These are phyloP conservation scores for Slavum lentiscoides DNA, from an alignment of 2,888 invertebrate genomes.

Conservation along the genomic window DNA sequence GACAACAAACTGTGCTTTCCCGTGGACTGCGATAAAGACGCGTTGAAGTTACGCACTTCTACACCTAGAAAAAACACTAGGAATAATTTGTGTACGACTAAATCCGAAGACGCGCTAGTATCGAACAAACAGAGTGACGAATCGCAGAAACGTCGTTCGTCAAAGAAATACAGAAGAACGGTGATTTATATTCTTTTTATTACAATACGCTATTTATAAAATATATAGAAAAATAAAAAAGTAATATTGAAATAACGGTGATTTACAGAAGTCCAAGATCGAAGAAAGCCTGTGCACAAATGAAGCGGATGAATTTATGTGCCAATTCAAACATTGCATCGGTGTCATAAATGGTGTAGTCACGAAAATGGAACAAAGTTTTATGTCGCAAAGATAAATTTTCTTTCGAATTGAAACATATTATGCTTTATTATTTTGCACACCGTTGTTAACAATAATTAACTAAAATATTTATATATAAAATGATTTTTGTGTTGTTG, in stretches of 20 bases:
- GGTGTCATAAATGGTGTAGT: constrained; percentile 52
- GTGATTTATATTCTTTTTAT: constrained; percentile 20
- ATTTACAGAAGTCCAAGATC: constrained; percentile 37
- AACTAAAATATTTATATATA: neutral
- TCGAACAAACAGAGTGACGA: constrained; percentile 19
- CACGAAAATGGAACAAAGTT: constrained; percentile 50
- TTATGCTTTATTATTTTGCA: constrained; percentile 15
- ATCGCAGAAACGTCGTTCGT: constrained; percentile 14
- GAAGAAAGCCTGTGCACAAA: neutral
- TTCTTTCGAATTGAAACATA: neutral
- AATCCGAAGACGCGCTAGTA: neutral
- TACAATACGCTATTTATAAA: neutral
- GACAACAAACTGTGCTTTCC: neutral
- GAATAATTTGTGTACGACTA: constrained; percentile 9
- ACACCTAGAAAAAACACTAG: constrained; percentile 8
- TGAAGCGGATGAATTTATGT: constrained; percentile 38
- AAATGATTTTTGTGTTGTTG: constrained; percentile 10
- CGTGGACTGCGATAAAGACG: neutral
- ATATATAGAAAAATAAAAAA: neutral
- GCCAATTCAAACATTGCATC: constrained; percentile 46
- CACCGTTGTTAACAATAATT: neutral
- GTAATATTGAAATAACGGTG: neutral
- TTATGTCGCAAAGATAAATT: constrained; percentile 40
- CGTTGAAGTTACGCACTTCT: neutral
- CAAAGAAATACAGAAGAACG: constrained; percentile 34